phyloP scores from a whole-genome alignment of 2,113 vertebrate genomes.

The Chunga burmeisteri region DNA sequence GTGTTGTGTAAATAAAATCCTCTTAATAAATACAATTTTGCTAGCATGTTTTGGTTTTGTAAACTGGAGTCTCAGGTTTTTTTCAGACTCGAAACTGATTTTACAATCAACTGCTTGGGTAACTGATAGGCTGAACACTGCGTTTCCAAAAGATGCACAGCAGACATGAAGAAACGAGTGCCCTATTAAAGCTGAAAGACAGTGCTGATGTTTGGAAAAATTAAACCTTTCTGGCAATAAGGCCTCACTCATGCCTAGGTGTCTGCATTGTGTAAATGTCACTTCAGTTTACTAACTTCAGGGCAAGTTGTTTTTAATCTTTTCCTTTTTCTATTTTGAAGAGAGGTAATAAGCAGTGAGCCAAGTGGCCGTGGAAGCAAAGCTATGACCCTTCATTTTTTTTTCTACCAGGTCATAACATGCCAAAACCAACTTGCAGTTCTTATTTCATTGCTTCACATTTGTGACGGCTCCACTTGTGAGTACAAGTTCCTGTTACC shows the following conservation, averaged over 20 bases:
- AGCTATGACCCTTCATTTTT: neutral
- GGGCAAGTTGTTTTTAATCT: neutral
- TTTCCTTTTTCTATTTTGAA: neutral
- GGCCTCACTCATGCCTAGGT: neutral
- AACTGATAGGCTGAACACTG: neutral
- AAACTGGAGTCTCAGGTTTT: neutral
- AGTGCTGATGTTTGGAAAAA: no score
- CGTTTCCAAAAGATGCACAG: neutral
- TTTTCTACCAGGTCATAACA: neutral
- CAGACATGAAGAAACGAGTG: neutral
- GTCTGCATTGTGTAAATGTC: neutral
- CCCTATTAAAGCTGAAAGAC: neutral
- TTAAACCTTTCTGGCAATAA: neutral
- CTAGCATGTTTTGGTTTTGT: neutral
- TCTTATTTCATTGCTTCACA: neutral
- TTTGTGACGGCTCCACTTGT: neutral
- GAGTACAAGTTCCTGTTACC: neutral
- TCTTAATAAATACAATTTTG: neutral
- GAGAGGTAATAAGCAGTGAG: neutral
- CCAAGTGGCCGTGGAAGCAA: neutral
- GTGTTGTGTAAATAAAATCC: slow-evolving; percentile 57
- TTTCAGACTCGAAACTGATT: neutral
- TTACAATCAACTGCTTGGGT: neutral
- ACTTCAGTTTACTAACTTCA: neutral
- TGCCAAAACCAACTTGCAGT: neutral